Base-by-base conservation (phyloP, 2,888 invertebrate species). In the Oscheius sp. region DNA sequence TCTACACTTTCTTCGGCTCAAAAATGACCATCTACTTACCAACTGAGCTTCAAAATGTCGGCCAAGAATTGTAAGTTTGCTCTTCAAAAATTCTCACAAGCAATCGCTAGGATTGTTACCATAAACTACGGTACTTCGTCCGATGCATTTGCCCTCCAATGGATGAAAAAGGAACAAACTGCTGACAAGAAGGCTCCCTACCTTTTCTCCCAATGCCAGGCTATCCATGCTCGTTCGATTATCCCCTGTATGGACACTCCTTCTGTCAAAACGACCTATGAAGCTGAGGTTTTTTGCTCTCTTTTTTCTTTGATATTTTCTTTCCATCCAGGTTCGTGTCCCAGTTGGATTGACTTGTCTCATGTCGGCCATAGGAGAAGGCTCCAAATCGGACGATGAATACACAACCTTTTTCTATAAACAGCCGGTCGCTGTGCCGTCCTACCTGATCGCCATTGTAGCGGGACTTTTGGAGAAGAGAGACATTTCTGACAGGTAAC, bases 181-280 rank as follows among this genome's bases (percentile, higher is more conserved):
- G 91, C 93, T 10, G 95, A 94, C 69, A 93, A 93, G 86, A 90
- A 91, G 71, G 75, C 75, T n/a, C 77, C 81, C 6, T 81, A 80
- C 64, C 72, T 81, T 12, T 81, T 81, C 73, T 79, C 79, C 1
- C 81, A 81, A 58, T 81, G 81, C 66, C 81, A 81, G 58, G 80
- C 83, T 4, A 86, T 86, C 58, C 84, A 83, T 66, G 31, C 84
- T 20, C 73, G 84, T 25, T 84, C 95, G 2, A 91, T 95, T 77
- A 82, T 95, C 2, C 96, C 96, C 0, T 95, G 95, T 85, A 95
- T 95, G 95, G 96, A 89, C 94, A 96, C 89, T 92, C 95, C 96
- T 0, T 91, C 91, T 0, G 92, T 95, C 0, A 96, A 96, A 88
- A 91, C 92, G 78, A 92, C 93, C 0, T 96, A 94, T 87, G 90